Evolutionary conservation across 2,797 vertebrate genomes (phyloP), one percentile per base, ranked within the genome.

Genomic region (Potorous gilbertii): DNA sequence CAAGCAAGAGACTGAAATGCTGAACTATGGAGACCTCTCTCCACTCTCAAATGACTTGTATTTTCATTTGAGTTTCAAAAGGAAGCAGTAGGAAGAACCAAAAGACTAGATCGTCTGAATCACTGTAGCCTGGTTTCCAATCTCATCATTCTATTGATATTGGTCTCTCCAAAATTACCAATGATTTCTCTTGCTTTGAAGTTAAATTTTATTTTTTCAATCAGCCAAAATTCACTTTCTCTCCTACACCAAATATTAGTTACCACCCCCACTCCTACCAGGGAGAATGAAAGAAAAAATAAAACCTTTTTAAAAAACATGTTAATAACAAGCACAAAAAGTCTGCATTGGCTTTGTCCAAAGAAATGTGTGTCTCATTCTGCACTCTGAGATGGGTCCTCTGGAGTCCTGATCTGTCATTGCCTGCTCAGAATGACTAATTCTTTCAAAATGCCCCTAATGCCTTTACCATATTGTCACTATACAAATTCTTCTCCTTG

Each of bases 211-310:
- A 34, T 56, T 62, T 74, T 40, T 40, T n/a, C 62, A 74, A 3
- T 74, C 66, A 40, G 66, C 66, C 34, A 74, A 21, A 40, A 74
- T 21, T n/a, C 66, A 74, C n/a, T 40, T 40, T 74, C 66, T 18
- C 34, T n/a, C 34, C n/a, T 27, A 34, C 12, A 34, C 12, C 59
- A 62, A 34, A 34, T 62, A 12, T 74, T 5, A 74, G 16, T 13
- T 4, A n/a, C 18, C 5, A n/a, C 6, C 0, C 16, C 3, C 3
- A 13, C 34, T 5, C 13, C 16, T 3, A 5, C 16, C n/a, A 6
- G 8, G 18, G 66, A 74, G 66, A 74, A 40, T 74, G n/a, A 74
- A 40, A 74, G 66, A 40, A 74, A 40, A 74, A 2, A 16, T 6
- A 74, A 57, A 62, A 1, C 34, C n/a, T 14, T 18, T 6, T 5